Conservation (phyloP, 2,797 vertebrate species). For the Bufotes viridis region DNA sequence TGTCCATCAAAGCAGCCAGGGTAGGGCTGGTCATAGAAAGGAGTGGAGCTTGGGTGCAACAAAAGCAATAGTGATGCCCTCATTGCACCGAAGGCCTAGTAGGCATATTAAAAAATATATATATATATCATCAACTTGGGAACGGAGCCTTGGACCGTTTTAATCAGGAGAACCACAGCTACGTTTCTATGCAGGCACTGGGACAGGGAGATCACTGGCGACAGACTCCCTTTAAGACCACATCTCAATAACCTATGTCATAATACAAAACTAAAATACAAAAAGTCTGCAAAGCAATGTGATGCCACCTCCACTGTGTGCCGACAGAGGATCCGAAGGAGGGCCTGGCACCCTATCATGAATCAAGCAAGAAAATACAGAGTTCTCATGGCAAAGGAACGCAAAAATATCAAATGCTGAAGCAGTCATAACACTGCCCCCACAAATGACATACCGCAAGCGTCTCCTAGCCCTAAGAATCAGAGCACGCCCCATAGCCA, state of each 20-base stretch:
- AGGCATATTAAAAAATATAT: too few species aligned
- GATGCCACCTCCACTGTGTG: slow-evolving; percentile 37
- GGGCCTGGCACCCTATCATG: slow-evolving; percentile 42
- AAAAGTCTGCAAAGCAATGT: slow-evolving; percentile 13
- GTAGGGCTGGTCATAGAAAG: too few species aligned
- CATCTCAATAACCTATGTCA: not conserved
- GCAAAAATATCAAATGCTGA: not conserved
- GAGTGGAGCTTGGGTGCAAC: too few species aligned
- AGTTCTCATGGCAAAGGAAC: slow-evolving; percentile 44
- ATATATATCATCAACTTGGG: too few species aligned
- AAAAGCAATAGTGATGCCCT: too few species aligned
- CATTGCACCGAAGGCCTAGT: too few species aligned
- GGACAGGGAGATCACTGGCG: too few species aligned
- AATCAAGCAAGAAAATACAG: slow-evolving; percentile 35
- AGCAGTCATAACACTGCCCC: slow-evolving; percentile 20
- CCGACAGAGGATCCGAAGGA: slow-evolving; percentile 50
- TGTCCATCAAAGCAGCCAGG: too few species aligned
- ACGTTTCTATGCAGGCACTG: too few species aligned
- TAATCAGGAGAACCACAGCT: too few species aligned
- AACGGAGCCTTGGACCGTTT: too few species aligned
- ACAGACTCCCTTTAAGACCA: not conserved
- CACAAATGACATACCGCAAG: slow-evolving; percentile 1
- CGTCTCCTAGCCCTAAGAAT: not conserved
- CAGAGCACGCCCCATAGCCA: not conserved
- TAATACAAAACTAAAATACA: not conserved